Conservation (phyloP, 2,888 invertebrate species). For the Taphrorychus bicolor region DNA sequence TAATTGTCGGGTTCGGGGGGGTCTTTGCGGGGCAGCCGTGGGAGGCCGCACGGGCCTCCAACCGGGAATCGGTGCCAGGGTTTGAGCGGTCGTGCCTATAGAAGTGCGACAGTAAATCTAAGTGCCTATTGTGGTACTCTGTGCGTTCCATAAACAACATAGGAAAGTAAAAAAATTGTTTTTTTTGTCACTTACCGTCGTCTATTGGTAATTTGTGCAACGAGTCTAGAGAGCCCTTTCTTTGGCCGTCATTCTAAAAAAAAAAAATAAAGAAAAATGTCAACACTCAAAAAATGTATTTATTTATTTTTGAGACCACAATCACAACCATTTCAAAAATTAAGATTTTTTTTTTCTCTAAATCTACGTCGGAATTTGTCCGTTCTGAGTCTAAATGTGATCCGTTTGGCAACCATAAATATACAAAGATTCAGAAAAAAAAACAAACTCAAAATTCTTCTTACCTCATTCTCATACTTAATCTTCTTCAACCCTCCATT, state of each 20-base stretch:
- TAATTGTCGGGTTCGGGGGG: conserved; percentile 64
- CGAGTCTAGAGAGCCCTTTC: conserved; percentile 57
- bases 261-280: conserved; percentile 31
- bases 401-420: too few relatives aligned
- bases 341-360: too few relatives aligned
- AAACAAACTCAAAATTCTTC: too few relatives aligned
- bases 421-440: too few relatives aligned
- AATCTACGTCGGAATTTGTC: too few relatives aligned
- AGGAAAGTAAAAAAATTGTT: background rate
- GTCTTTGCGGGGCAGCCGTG: conserved; percentile 65
- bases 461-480: conserved; percentile 58
- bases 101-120: background rate
- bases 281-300: too few relatives aligned
- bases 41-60: conserved; percentile 68
- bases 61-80: conserved; percentile 57
- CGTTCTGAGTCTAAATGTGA: too few relatives aligned
- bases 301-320: too few relatives aligned
- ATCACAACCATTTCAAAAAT: too few relatives aligned
- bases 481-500: conserved; percentile 56
- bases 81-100: conserved; percentile 21
- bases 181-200: conserved; percentile 52
- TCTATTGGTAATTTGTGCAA: conserved; percentile 55
- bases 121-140: conserved; percentile 50
- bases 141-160: background rate
- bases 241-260: conserved; percentile 54